Evolutionary conservation across 2,797 vertebrate species (phyloP).

Genomic region (Eulemur albifrons): DNA sequence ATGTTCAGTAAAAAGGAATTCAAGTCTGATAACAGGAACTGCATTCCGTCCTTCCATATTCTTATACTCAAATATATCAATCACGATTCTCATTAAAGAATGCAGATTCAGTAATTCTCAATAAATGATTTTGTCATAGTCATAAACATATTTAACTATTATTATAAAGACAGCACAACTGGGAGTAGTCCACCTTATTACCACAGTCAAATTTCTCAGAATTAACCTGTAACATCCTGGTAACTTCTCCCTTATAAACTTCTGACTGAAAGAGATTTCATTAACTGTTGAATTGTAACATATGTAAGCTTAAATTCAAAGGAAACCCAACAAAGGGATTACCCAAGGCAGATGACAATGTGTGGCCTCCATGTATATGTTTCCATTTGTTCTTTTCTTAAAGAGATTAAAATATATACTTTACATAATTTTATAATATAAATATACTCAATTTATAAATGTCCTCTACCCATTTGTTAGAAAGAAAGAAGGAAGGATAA

Average conservation of each 20-base stretch:
- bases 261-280: not conserved
- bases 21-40: not conserved
- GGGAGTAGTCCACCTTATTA: not conserved
- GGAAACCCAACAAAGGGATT: not conserved
- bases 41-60: not conserved
- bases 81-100: not conserved
- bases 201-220: not conserved
- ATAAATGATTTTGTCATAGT: not conserved
- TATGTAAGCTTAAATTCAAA: not conserved
- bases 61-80: not conserved
- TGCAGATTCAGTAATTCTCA: not conserved
- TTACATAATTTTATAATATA: not conserved
- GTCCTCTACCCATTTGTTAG: not conserved
- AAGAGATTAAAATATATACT: not conserved
- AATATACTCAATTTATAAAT: not conserved
- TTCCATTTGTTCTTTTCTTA: not conserved
- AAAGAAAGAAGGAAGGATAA: not conserved
- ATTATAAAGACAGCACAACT: not conserved
- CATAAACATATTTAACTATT: not conserved
- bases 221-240: not conserved
- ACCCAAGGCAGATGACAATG: not conserved
- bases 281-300: not conserved
- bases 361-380: not conserved
- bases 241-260: not conserved
- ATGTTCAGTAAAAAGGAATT: not conserved